Base-by-base conservation (phyloP, 1,140 invertebrate genomes). In the Macrotrachela quadricornifera region DNA sequence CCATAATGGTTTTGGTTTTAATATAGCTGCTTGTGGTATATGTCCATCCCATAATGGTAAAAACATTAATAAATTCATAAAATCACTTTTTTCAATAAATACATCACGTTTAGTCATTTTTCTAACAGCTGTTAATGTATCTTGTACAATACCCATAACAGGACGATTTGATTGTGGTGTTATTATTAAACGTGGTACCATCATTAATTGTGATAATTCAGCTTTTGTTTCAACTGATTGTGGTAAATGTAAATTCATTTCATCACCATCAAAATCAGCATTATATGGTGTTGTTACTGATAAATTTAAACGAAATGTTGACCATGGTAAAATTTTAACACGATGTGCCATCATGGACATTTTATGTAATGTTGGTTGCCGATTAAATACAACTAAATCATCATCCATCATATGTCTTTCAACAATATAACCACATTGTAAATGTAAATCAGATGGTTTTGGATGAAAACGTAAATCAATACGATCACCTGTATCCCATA, bases 321-420 rank as follows among this genome's bases (percentile, higher is more conserved):
- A 95, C 90, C 90, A 95, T 0, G 90, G 88, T 45, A 96, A 67
- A 8, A 96, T 70, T 59, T 94, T 94, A 0, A 95, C 90, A 63
- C 86, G 79, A 70, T 99, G 94, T 59, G 92, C 92, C 94, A 99
- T 99, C 94, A 99, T 99, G 81, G 83, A 87, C 92, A 99, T 99
- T 75, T 99, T 99, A 70, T 99, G 94, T 0, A 99, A 76, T 1
- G 94, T 99, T 0, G 94, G 94, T 63, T 99, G 94, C 56, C 94
- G 81, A 73, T 99, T 99, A 75, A 99, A 99, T 58, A 99, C 91
- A 37, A 99, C 86, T 42, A 94, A 76, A 73, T 99, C 94, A 56
- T 92, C 91, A 71, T 97, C 91, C 44, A 87, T 77, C 64, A 99
- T 84, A 73, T 99, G 94, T 30, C 94, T 70, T 66, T 99, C 94